These are phyloP conservation scores for Leistus spinibarbis DNA, from an alignment of 2,888 invertebrate genomes.

Conservation along the genomic window DNA sequence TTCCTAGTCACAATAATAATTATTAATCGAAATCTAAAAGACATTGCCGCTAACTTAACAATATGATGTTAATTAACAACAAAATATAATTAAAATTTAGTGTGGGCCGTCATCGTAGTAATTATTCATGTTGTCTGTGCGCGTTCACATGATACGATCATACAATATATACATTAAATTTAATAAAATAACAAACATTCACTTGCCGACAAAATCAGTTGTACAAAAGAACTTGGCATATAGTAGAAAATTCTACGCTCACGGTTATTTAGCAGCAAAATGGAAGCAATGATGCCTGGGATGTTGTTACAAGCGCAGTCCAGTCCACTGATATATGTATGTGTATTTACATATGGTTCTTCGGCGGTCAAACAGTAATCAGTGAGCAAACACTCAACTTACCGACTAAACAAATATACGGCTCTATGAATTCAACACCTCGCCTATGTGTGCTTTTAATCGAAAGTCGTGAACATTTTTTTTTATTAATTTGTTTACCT, in stretches of 20 bases:
- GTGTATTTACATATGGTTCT: constrained; percentile 19
- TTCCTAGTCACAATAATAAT: constrained; percentile 16
- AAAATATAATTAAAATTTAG: background rate
- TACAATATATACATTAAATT: background rate
- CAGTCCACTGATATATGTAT: too few species aligned
- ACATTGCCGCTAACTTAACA: constrained; percentile 13
- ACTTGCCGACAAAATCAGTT: too few species aligned
- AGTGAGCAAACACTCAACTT: constrained; percentile 31
- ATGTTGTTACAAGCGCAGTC: background rate
- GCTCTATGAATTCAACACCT: constrained; percentile 35
- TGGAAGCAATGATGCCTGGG: background rate
- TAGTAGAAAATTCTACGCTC: background rate
- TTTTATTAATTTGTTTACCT: constrained; percentile 37
- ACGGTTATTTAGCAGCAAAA: background rate
- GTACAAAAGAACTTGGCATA: too few species aligned
- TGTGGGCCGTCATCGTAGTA: background rate
- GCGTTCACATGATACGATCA: background rate
- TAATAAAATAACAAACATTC: too few species aligned
- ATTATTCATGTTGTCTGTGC: background rate
- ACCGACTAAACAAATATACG: constrained; percentile 26
- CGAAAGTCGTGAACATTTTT: constrained; percentile 15
- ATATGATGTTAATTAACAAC: constrained; percentile 22
- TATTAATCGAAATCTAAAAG: constrained; percentile 27
- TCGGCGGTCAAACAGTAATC: constrained; percentile 32
- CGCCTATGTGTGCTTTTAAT: constrained; percentile 15